Evolutionary conservation across 2,888 invertebrate genomes (phyloP).

Genomic region (Drosophila pegasa): DNA sequence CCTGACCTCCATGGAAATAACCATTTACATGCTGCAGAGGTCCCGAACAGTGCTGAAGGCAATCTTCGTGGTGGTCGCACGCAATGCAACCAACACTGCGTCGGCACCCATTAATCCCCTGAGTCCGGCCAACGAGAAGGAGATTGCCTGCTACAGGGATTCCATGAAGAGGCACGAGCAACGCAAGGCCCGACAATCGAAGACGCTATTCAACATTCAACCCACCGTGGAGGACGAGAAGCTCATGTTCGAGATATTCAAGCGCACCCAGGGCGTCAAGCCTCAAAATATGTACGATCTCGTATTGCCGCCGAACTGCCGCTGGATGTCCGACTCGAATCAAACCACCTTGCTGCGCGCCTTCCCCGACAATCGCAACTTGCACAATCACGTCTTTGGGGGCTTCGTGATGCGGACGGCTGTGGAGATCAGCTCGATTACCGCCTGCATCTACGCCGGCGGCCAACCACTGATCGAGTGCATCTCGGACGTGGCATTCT

Average conservation of each 20-base stretch:
- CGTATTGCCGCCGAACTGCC: conserved; percentile 86
- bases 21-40: conserved; percentile 88
- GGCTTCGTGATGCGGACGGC: conserved; percentile 92
- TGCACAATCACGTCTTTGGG: conserved; percentile 91
- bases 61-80: conserved; percentile 89
- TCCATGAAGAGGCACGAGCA: conserved; percentile 86
- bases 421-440: conserved; percentile 89
- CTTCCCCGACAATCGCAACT: conserved; percentile 89
- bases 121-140: conserved; percentile 86
- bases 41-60: conserved; percentile 87
- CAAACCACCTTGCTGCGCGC: conserved; percentile 87
- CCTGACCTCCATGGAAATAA: conserved; percentile 89
- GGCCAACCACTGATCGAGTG: conserved; percentile 86
- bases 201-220: conserved; percentile 87
- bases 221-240: conserved; percentile 88
- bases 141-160: conserved; percentile 86
- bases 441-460: conserved; percentile 87
- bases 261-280: conserved; percentile 86
- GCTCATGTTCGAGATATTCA: conserved; percentile 88
- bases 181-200: conserved; percentile 84
- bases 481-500: conserved; percentile 90
- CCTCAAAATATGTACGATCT: conserved; percentile 85
- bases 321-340: conserved; percentile 87
- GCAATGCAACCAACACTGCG: conserved; percentile 87
- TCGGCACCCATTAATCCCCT: conserved; percentile 87